Evolutionary conservation across 2,113 vertebrate genomes (phyloP), one percentile per base, ranked within the genome.

Genomic region (Holacanthus passer): DNA sequence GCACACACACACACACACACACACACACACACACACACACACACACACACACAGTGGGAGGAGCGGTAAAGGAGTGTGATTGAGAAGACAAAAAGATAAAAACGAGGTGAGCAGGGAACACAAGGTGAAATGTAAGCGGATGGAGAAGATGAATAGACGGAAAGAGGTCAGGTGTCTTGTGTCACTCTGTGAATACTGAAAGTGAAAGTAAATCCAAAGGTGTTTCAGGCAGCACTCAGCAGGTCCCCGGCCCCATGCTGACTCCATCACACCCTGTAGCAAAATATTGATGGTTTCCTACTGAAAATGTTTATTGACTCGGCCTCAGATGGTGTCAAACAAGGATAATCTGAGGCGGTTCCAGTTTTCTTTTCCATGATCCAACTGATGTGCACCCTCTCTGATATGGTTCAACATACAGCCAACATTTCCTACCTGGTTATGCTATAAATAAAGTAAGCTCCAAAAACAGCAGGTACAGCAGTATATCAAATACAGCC

Each of bases 191-290:
- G 83, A 65, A 52, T 65, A 66, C 22, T 72, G 62, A 69, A 67
- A 48, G 1, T 20, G 27, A 81, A 55, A 50, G 50, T 19, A 77
- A 85, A 73, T 67, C 67, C 60, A 69, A 47, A 69, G 52, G 64
- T 74, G 60, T 69, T 73, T 59, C 41, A 32, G 35, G 32, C 45
- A 47, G 58, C 5, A 27, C n/a, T 70, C 37, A 59, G 84, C 27
- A 3, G 27, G 63, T 62, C 64, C 43, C 13, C 48, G 14, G 48
- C 55, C 32, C 58, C 74, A 47, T 5, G 39, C 69, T 29, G 63
- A 69, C 47, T 50, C 73, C 73, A 73, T 82, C 74, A 73, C 70
- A 48, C 29, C n/a, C 27, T 7, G 14, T 8, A 62, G 69, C 31
- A 73, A 52, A 12, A 53, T 48, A 58, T 16, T n/a, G 68, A 86